Base-by-base conservation (phyloP, 2,797 vertebrate genomes). In the Megaceryle alcyon region DNA sequence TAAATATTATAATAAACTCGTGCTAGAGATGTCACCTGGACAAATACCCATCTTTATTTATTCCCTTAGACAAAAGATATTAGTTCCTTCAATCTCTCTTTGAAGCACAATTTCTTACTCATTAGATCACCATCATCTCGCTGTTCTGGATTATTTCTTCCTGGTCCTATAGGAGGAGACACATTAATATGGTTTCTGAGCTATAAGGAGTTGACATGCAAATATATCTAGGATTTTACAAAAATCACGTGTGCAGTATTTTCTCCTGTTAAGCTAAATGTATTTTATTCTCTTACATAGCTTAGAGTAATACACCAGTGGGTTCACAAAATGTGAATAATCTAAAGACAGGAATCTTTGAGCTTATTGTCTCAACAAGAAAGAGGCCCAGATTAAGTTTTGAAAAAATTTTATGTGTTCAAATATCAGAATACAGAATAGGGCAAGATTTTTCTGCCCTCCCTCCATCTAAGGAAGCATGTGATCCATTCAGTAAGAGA, bases 41-140 rank as follows among this genome's bases (percentile, higher is more conserved):
- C 20, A 88, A 72, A 70, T 14, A 41, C 3, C 2, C 7, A 16
- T 44, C 43, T 85, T 37, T 5, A 25, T 54, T 63, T 91, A 4
- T 70, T 68, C 31, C 7, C n/a, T 54, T 65, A 82, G 29, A 46
- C 3, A 46, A 37, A 86, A 41, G 28, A n/a, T 0, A 0, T 8
- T 21, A 4, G 10, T 26, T 82, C 17, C 46, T 80, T 73, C 57
- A 49, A 23, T 41, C 33, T 23, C 13, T 68, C 37, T 53, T 68
- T 43, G 66, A 69, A 79, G 26, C 22, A 39, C 18, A 43, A 10
- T 46, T 73, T 92, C 51, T 71, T 44, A 75, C 25, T 64, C 7
- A 2, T 4, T 66, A 57, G 26, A 70, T 77, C 28, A 60, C 5
- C 5, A 7, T 71, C 4, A 0, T 23, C 33, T 66, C 21, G 76